phyloP scores from a whole-genome alignment of 2,888 invertebrate genomes.

The Halictus quadricinctus region DNA sequence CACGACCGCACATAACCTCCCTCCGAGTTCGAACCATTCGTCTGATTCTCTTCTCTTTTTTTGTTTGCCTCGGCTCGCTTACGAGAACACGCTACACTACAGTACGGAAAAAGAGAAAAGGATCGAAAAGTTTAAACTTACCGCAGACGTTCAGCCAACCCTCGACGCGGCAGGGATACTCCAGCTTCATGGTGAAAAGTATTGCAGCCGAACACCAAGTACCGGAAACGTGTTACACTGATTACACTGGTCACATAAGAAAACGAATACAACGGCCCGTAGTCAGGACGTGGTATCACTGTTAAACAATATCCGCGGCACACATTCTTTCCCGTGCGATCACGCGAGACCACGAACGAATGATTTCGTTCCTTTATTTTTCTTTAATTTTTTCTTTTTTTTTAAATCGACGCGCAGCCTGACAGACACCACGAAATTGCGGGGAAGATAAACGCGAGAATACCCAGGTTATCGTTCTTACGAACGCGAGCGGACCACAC shows the following conservation, averaged over 20 bases:
- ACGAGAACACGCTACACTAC: not conserved
- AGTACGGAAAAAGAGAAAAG: not conserved
- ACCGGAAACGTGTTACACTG: constrained; percentile 45
- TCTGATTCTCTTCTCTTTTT: constrained; percentile 1
- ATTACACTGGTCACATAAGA: constrained; percentile 59
- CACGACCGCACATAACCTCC: constrained; percentile 41
- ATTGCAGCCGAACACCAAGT: constrained; percentile 28
- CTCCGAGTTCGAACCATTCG: constrained; percentile 11
- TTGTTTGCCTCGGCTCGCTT: not conserved
- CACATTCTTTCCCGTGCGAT: constrained; percentile 59
- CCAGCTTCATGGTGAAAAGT: constrained; percentile 79
- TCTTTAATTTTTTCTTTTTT: not conserved
- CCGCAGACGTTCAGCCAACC: constrained; percentile 86
- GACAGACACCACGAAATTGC: constrained; percentile 21
- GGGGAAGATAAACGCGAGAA: constrained; percentile 34
- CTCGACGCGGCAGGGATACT: constrained; percentile 85
- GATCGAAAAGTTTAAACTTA: constrained; percentile 75
- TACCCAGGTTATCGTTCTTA: constrained; percentile 38
- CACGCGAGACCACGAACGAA: constrained; percentile 17
- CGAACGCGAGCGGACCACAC: constrained; percentile 49
- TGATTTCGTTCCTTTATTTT: not conserved
- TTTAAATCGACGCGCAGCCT: constrained; percentile 16
- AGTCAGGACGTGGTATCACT: constrained; percentile 56
- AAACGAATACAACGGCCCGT: constrained; percentile 35
- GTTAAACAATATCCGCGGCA: constrained; percentile 57